Percentiles rank a stretch among this genome's conserved stretches.
These are phyloP conservation scores for Blastomussa wellsi DNA, from an alignment of 92 coral and sea anemone species.

Conservation along the genomic window DNA sequence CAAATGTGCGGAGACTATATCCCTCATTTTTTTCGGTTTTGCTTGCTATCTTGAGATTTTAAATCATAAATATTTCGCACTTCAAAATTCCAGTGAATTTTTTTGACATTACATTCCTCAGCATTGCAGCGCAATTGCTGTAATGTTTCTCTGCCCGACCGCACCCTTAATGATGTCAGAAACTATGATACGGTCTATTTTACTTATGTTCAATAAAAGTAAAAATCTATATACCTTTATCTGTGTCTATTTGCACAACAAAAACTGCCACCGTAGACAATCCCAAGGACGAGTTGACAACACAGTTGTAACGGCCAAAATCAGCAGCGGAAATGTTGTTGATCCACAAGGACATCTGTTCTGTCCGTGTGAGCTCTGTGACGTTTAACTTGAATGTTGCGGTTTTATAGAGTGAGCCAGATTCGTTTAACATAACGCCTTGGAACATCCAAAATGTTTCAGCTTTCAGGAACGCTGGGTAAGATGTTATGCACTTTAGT, in stretches of 20 bases:
- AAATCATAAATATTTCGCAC: no score
- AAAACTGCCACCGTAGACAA: neutral
- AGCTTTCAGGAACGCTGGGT: conserved; percentile 1
- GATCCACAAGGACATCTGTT: conserved; percentile 14
- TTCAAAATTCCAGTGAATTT: no score
- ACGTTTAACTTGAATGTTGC: neutral
- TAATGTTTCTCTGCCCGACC: no score
- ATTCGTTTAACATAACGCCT: neutral
- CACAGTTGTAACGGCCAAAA: conserved; percentile 47
- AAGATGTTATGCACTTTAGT: conserved; percentile 13
- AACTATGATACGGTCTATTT: neutral
- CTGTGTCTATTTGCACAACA: neutral
- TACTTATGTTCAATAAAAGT: neutral
- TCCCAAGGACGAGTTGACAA: conserved; percentile 18
- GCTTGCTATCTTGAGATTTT: no score
- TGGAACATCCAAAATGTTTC: conserved; percentile 22
- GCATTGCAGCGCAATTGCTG: no score
- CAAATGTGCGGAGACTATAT: no score
- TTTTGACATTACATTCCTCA: no score
- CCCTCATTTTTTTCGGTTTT: no score
- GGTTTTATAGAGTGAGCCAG: conserved; percentile 22
- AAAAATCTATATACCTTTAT: neutral
- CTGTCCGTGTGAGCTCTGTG: neutral
- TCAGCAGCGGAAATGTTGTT: conserved; percentile 23
- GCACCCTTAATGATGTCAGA: no score